Conservation (phyloP, 1,140 invertebrate genomes). For the Drosophila rufa region DNA sequence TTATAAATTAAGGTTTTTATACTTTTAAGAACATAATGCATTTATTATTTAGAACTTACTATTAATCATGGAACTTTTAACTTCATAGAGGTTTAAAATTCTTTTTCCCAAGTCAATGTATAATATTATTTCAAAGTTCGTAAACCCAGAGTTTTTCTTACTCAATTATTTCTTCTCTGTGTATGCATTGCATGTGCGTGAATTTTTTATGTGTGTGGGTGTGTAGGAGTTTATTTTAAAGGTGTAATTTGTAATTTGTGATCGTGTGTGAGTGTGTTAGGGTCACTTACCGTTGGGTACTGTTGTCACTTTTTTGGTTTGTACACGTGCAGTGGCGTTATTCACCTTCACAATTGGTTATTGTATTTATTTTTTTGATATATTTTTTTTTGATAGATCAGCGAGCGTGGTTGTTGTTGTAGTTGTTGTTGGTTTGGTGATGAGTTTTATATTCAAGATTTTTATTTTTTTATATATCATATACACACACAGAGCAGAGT, state of each 20-base stretch:
- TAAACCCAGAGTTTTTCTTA: not conserved
- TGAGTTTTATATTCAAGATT: slow-evolving; percentile 46
- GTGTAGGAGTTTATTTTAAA: slow-evolving; percentile 26
- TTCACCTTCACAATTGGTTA: slow-evolving; percentile 91
- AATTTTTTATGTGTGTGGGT: slow-evolving; percentile 19
- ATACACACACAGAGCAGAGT: slow-evolving; percentile 45
- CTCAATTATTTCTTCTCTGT: slow-evolving; percentile 9
- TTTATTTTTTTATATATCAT: slow-evolving; percentile 50
- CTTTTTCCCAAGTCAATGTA: too few species aligned
- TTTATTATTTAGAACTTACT: too few species aligned
- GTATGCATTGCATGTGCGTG: slow-evolving; percentile 6
- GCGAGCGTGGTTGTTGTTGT: slow-evolving; percentile 66
- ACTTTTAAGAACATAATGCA: too few species aligned
- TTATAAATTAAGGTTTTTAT: too few species aligned
- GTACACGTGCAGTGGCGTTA: slow-evolving; percentile 98
- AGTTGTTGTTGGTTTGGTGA: slow-evolving; percentile 70
- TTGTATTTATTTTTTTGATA: slow-evolving; percentile 35
- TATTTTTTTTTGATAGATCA: slow-evolving; percentile 60
- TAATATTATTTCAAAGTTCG: not conserved
- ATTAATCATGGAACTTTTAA: too few species aligned
- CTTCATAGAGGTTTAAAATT: too few species aligned
- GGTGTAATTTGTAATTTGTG: slow-evolving; percentile 20
- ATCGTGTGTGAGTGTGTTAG: slow-evolving; percentile 57
- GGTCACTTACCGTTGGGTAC: slow-evolving; percentile 95
- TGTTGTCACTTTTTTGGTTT: slow-evolving; percentile 97